Base-by-base conservation (phyloP, 2,797 vertebrate species). In the Rhinatrema bivittatum region DNA sequence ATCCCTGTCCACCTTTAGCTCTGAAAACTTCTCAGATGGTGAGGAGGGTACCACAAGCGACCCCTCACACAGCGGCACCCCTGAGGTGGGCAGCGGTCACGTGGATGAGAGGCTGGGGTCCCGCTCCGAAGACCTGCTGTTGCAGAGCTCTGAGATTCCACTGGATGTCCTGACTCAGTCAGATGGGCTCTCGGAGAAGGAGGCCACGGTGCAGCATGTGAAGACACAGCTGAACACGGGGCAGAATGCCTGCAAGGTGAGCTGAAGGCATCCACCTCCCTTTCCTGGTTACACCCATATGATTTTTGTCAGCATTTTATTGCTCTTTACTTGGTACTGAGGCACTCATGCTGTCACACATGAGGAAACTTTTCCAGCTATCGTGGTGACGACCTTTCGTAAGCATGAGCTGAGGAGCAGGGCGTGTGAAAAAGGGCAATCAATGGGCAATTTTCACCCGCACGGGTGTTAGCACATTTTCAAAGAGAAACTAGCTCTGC, bases 31-130 rank as follows among this genome's bases (percentile, higher is more conserved):
- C 35, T 97, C 94, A 1, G 90, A 91, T 7, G 92, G 90, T 9
- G 93, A 95, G 51, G 93, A 97, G 72, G 94, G 94, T 6, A 94
- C 93, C 56, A 94, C 90, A 39, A 98, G 89, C 0, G 94, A 97
- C 50, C 90, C 91, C 28, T 96, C 94, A 16, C 93, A 93, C 68
- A 94, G 91, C 1, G 91, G 90, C 50, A 95, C 94, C 0, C 93
- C 93, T 0, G 93, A 97, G 36, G 92, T 94, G 55, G 89, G 91
- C 71, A 95, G 94, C 66, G 94, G 93, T 71, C 93, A 97, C 70
- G 97, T 94, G 0, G 93, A 97, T 9, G 93, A 95, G 56, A 87
- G 93, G 0, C 81, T 91, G 19, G 94, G 94, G 1, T 91, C 95
- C 12, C 84, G 89, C 52, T 91, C 89, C 12, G 90, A 92, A 9